Evolutionary conservation across 2,797 vertebrate genomes (phyloP), one percentile per base, ranked within the genome.

Genomic region (Centropyge bicolor): DNA sequence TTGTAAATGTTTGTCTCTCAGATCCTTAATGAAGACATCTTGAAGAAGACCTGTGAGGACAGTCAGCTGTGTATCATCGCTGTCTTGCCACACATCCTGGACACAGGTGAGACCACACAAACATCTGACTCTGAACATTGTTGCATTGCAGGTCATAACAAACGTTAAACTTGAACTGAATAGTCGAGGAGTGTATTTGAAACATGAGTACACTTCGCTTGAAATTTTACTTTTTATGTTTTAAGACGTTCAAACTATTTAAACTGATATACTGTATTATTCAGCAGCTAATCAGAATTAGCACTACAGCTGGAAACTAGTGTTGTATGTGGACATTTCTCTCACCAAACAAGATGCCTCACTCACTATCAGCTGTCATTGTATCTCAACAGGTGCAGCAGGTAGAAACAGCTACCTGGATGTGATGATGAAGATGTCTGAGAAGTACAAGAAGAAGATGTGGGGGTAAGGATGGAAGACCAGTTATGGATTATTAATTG

Each of bases 401-500:
- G 98, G 98, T 66, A 97, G 98, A 89, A 99, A 98, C 70, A 83
- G 95, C 72, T 99, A 99, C 70, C 86, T 99, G 84, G 96, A 98
- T 22, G 96, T 99, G 80, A 97, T 99, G 96, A 88, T 94, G 60
- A 98, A 96, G 86, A 93, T 99, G 96, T 96, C 98, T 54, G 97
- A 99, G 51, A 99, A 99, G 87, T 98, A 99, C 91, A 99, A 99
- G 93, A 99, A 99, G 96, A 99, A 99, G 93, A 97, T 96, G 95
- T 99, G 98, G 98, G 98, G 98, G 98, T 99, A 84, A 85, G 90
- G 19, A 70, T n/a, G 20, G 38, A 9, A 6, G 14, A 20, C 8
- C 8, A 31, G 8, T 36, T 19, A 0, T 6, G 0, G 19, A n/a
- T 51, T 45, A 24, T 52, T 22, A 5, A 4, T 31, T 0, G 0